Percentiles rank a stretch among this genome's conserved stretches.
Conservation (phyloP, 2,797 vertebrate genomes). For the Thamnophis elegans region DNA sequence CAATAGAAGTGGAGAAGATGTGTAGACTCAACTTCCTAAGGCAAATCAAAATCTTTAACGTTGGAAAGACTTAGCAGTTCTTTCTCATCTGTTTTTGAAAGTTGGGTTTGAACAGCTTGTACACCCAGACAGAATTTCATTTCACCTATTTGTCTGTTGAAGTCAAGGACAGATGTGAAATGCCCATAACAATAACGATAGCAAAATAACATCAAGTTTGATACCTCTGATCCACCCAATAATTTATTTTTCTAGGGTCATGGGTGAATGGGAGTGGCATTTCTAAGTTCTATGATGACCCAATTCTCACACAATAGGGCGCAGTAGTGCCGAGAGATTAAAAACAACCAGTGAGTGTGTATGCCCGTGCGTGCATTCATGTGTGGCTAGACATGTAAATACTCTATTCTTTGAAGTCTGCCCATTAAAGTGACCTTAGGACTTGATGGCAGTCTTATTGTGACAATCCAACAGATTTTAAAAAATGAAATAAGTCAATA, state of each 20-base stretch:
- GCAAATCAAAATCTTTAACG: slow-evolving; percentile 37
- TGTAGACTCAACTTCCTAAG: not conserved
- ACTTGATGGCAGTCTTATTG: slow-evolving; percentile 43
- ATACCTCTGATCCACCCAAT: not conserved
- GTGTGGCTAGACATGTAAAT: slow-evolving; percentile 63
- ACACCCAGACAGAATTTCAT: not conserved
- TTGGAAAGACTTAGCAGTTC: slow-evolving; percentile 1
- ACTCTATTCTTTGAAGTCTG: slow-evolving; percentile 63
- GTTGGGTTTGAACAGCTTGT: not conserved
- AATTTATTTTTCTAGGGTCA: not conserved
- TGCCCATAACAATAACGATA: not conserved
- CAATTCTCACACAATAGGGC: too few species aligned
- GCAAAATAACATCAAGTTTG: not conserved
- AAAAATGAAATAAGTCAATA: slow-evolving; percentile 41
- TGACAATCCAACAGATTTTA: slow-evolving; percentile 63
- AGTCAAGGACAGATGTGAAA: not conserved
- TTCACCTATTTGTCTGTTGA: not conserved
- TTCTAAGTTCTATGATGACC: not conserved
- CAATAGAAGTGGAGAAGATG: not conserved
- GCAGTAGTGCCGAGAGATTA: slow-evolving; percentile 60
- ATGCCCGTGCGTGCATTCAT: slow-evolving; percentile 30
- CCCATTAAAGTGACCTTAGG: slow-evolving; percentile 56
- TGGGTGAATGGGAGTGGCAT: not conserved
- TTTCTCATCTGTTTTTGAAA: not conserved
- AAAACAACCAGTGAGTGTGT: slow-evolving; percentile 37